Conservation (phyloP, 2,888 invertebrate genomes). For the Seladonia tumulorum region DNA sequence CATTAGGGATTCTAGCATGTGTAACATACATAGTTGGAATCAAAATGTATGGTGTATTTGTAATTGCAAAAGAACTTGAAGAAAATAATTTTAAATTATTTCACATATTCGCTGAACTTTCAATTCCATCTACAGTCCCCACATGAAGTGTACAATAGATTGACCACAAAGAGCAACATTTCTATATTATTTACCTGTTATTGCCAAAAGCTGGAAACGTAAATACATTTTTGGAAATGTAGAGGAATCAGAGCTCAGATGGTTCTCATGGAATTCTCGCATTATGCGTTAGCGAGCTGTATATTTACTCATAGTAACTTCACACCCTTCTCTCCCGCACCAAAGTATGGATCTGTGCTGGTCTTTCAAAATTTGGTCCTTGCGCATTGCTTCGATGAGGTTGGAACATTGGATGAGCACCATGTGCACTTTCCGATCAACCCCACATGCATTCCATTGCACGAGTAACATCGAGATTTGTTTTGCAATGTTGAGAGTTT, state of each 20-base stretch:
- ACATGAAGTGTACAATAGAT: constrained; percentile 69
- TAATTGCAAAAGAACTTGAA: not conserved
- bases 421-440: constrained; percentile 72
- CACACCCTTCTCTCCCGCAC: constrained; percentile 84
- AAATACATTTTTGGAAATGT: constrained; percentile 84
- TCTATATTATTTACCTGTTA: constrained; percentile 82
- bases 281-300: constrained; percentile 80
- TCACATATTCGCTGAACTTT: constrained; percentile 29
- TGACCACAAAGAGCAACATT: constrained; percentile 83
- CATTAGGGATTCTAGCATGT: constrained; percentile 55
- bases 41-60: constrained; percentile 35
- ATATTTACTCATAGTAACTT: constrained; percentile 80
- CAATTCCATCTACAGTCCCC: constrained; percentile 71
- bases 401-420: constrained; percentile 77
- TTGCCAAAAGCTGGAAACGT: constrained; percentile 82
- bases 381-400: constrained; percentile 76
- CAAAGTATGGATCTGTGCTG: constrained; percentile 84
- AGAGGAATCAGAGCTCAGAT: constrained; percentile 84
- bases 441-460: constrained; percentile 71
- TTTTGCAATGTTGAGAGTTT: constrained; percentile 65
- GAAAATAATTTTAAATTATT: constrained; percentile 2
- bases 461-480: constrained; percentile 64
- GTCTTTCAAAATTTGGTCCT: constrained; percentile 80
- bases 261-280: constrained; percentile 84
- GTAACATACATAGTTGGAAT: constrained; percentile 70